Base-by-base conservation (phyloP, 2,888 invertebrate species). In the Andrena camellia region DNA sequence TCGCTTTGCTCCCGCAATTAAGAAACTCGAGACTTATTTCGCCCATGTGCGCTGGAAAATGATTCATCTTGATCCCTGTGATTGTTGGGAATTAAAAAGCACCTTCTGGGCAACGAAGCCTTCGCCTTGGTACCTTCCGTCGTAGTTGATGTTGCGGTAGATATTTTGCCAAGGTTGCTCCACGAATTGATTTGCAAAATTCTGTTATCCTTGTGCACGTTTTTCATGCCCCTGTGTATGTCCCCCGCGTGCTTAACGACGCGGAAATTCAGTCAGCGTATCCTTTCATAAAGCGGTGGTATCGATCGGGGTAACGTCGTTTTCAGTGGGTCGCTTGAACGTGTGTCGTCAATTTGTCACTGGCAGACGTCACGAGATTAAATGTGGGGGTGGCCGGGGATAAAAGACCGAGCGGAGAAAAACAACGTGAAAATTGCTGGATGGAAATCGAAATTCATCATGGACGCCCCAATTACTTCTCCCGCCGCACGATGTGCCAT, bases 301-400 rank as follows among this genome's bases (percentile, higher is more conserved):
- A 82, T 75, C 59, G 64, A 83, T 78, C 42, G 70, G 6, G 13
- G 31, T 64, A 54, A 60, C 35, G 59, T 75, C 29, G 62, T 29
- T 62, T 71, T 52, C 74, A 42, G 52, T 74, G 23, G 59, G 67
- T 68, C 33, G 52, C 57, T 71, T 35, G 71, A 62, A 75, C 63
- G 42, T 71, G 23, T 66, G 64, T 48, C 68, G 42, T 10, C 75
- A 50, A 83, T 84, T 81, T 84, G 78, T 84, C 83, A 84, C 67
- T 60, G 71, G 31, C 75, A 72, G 63, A 23, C 68, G 72, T 71
- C 68, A 42, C 60, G 29, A 13, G 70, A 54, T 63, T 71, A n/a
- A 74, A 78, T 54, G 48, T 7, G 29, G 66, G 26, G 23, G 26
- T 52, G 20, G 59, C 57, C n/a, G 10, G 7, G 29, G 57, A 66